Percentiles rank a stretch among this genome's conserved stretches.
phyloP scores from a whole-genome alignment of 2,888 invertebrate species.

The Chesias legatella region DNA sequence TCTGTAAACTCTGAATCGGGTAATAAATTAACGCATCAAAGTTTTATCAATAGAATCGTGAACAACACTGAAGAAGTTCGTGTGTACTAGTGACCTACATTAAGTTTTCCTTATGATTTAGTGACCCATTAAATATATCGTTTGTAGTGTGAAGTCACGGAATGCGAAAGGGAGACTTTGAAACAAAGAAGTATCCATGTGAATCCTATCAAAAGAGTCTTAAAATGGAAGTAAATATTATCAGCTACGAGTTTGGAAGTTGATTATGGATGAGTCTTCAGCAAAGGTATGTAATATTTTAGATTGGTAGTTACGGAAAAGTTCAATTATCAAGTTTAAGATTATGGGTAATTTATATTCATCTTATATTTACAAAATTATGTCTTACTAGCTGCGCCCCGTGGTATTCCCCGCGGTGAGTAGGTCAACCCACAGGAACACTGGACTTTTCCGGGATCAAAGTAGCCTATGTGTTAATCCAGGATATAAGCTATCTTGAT shows the following conservation, averaged over 20 bases:
- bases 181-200: conserved; percentile 9
- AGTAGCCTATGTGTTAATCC: too few species aligned
- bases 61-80: conserved; percentile 6
- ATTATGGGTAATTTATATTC: too few species aligned
- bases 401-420: too few species aligned
- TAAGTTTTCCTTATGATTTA: conserved; percentile 35
- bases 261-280: conserved; percentile 51
- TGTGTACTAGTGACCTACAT: conserved; percentile 50
- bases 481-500: too few species aligned
- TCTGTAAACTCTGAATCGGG: not conserved
- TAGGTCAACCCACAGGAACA: too few species aligned
- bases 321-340: too few species aligned
- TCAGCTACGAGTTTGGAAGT: conserved; percentile 23
- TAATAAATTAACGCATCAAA: conserved; percentile 1
- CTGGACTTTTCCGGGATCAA: too few species aligned
- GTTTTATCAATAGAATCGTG: conserved; percentile 24
- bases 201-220: conserved; percentile 19
- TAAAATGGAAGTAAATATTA: conserved; percentile 15
- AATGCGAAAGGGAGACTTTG: conserved; percentile 1
- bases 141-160: conserved; percentile 14
- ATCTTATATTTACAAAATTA: too few species aligned
- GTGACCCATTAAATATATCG: conserved; percentile 31
- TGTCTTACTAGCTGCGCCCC: too few species aligned
- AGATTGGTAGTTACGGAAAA: too few species aligned
- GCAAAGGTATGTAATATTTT: conserved; percentile 26